Evolutionary conservation across 2,113 vertebrate genomes (phyloP).

Genomic region (Bufo gargarizans): DNA sequence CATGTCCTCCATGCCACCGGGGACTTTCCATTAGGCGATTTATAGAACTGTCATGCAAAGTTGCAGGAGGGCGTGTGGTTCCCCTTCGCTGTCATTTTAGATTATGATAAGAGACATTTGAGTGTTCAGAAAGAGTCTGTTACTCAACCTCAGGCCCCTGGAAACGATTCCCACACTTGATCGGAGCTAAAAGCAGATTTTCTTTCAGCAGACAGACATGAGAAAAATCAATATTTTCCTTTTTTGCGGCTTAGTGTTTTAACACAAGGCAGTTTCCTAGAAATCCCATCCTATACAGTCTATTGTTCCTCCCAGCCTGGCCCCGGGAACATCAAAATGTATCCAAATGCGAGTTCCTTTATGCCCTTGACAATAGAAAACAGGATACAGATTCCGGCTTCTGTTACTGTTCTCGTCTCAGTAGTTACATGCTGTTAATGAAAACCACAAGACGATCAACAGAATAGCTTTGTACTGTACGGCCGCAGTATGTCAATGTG

Average conservation of each 20-base stretch:
- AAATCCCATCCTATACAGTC: conserved; percentile 62
- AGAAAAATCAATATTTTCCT: conserved; percentile 62
- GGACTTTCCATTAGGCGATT: too few relatives aligned
- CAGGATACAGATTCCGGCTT: conserved; percentile 69
- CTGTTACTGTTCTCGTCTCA: conserved; percentile 71
- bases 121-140: not conserved
- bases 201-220: conserved; percentile 53
- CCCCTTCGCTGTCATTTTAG: not conserved
- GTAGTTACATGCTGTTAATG: conserved; percentile 64
- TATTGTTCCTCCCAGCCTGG: conserved; percentile 59
- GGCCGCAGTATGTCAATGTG: conserved; percentile 7
- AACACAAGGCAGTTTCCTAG: conserved; percentile 61
- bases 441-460: conserved; percentile 69
- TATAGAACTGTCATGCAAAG: not conserved
- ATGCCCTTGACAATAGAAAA: conserved; percentile 64
- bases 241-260: conserved; percentile 62
- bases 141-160: not conserved
- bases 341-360: conserved; percentile 60
- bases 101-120: not conserved
- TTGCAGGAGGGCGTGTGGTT: not conserved
- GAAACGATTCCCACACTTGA: not conserved
- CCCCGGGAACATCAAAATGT: conserved; percentile 61
- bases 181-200: conserved; percentile 13
- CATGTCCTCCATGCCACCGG: too few relatives aligned
- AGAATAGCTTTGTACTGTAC: conserved; percentile 64